A percentile compares a stretch with the other conserved stretches of the same genome.
Conservation (phyloP, 2,888 invertebrate genomes). For the Andrena minutula region DNA sequence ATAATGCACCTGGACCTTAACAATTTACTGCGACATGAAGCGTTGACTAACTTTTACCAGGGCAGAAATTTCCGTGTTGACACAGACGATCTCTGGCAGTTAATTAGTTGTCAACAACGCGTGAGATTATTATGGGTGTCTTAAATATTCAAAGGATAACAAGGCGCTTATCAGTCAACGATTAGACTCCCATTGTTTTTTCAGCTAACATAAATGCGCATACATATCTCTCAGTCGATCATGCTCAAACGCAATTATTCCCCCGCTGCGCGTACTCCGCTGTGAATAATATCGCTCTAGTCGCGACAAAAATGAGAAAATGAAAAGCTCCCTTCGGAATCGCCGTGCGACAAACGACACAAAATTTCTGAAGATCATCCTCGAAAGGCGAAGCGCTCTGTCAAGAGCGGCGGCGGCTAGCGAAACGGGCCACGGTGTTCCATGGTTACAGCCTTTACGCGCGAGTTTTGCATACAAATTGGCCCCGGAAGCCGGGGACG, state of each 20-base stretch:
- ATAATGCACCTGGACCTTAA: background rate
- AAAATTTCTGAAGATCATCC: constrained; percentile 36
- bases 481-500: constrained; percentile 51
- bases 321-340: no score
- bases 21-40: background rate
- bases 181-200: no score
- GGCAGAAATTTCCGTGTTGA: no score
- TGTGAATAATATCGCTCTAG: background rate
- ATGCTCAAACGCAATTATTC: no score
- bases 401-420: constrained; percentile 2
- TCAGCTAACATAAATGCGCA: no score
- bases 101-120: no score
- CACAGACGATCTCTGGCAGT: no score
- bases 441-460: constrained; percentile 57
- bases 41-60: background rate
- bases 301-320: background rate
- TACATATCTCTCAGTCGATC: no score
- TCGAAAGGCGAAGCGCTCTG: constrained; percentile 19
- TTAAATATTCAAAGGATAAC: no score
- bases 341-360: constrained; percentile 17
- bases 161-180: no score
- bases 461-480: constrained; percentile 74
- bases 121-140: no score
- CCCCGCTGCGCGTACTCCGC: no score
- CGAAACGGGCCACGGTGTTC: constrained; percentile 29